Conservation (phyloP, 2,113 vertebrate species). For the Hemiscyllium ocellatum region DNA sequence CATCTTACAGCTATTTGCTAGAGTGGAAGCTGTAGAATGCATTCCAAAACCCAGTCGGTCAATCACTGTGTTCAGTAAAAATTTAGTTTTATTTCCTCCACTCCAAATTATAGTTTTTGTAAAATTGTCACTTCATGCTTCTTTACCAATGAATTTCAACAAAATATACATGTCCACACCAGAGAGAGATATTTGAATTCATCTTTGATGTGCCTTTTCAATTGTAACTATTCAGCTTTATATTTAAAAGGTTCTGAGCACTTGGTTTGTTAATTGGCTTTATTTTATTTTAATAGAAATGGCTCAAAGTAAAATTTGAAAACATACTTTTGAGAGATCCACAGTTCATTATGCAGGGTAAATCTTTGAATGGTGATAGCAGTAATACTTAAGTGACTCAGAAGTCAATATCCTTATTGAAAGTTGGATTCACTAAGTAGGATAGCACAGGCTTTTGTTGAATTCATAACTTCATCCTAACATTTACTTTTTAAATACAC, state of each 20-base stretch:
- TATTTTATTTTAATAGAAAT: not conserved
- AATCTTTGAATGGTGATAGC: constrained; percentile 4
- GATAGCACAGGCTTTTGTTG: not conserved
- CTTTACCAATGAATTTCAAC: not conserved
- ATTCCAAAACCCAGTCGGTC: not conserved
- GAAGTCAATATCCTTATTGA: not conserved
- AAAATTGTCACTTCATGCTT: not conserved
- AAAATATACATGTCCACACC: not conserved
- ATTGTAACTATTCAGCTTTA: not conserved
- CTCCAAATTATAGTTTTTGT: not conserved
- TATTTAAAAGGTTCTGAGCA: not conserved
- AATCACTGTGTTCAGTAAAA: not conserved
- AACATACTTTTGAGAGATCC: not conserved
- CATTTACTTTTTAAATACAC: not conserved
- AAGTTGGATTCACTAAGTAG: not conserved
- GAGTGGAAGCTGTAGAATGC: not conserved
- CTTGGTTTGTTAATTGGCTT: not conserved
- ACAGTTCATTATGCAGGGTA: not conserved
- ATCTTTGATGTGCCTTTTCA: constrained; percentile 18
- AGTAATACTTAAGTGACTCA: constrained; percentile 13
- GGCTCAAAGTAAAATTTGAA: not conserved
- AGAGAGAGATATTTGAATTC: not conserved
- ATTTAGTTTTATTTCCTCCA: too few species aligned
- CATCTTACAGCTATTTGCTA: not conserved
- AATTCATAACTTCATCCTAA: not conserved